phyloP scores from a whole-genome alignment of 1,140 invertebrate species.

The Globodera ellingtonae region DNA sequence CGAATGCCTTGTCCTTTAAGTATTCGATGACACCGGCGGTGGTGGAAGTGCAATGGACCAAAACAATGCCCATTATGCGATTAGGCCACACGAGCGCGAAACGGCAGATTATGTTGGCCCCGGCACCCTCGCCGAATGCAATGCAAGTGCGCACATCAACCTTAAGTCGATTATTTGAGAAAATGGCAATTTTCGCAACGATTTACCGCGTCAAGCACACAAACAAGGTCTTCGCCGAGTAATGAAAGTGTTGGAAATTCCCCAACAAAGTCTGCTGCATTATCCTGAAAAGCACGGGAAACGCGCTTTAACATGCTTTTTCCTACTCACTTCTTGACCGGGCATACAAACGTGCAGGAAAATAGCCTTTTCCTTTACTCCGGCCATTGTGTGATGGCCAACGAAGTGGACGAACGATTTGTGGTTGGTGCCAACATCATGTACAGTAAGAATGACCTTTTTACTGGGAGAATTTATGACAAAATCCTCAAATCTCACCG shows the following conservation, averaged over 20 bases:
- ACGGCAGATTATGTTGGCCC: constrained; percentile 82
- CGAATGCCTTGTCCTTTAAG: constrained; percentile 77
- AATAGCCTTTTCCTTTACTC: constrained; percentile 81
- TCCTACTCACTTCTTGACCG: constrained; percentile 72
- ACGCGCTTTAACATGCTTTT: neutral
- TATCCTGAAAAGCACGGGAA: constrained; percentile 55
- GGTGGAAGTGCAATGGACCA: constrained; percentile 85
- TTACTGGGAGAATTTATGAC: neutral
- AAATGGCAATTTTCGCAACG: neutral
- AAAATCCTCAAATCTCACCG: constrained; percentile 67
- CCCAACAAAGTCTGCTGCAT: constrained; percentile 74
- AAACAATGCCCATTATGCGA: constrained; percentile 73
- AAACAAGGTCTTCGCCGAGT: constrained; percentile 78
- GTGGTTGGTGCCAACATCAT: constrained; percentile 83
- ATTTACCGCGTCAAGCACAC: constrained; percentile 25
- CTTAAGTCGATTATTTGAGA: constrained; percentile 57
- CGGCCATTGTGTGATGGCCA: constrained; percentile 78
- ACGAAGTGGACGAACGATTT: constrained; percentile 70
- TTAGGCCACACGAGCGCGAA: constrained; percentile 80
- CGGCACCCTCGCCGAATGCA: constrained; percentile 83
- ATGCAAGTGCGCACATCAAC: constrained; percentile 75
- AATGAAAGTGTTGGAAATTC: constrained; percentile 80
- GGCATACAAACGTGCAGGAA: constrained; percentile 87
- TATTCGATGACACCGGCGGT: constrained; percentile 81
- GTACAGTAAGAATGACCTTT: constrained; percentile 77